Percentiles rank a stretch among this genome's conserved stretches.
Evolutionary conservation across 1,140 invertebrate genomes (phyloP).

Genomic region (Euschistus heros): DNA sequence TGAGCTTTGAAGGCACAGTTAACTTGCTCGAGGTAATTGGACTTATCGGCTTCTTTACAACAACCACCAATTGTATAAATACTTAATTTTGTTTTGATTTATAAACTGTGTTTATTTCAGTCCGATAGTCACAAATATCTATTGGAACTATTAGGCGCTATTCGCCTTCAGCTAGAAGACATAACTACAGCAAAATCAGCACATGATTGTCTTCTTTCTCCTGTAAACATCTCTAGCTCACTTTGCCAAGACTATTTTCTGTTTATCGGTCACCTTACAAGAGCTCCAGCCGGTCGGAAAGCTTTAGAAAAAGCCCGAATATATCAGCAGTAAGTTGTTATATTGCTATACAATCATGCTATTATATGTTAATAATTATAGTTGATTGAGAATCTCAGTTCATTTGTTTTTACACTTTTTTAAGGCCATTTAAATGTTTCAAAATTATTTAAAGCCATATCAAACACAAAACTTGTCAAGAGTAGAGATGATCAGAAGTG

Average conservation of each 20-base stretch:
- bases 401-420: conserved; percentile 6
- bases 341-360: neutral
- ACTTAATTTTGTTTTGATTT: too few species aligned
- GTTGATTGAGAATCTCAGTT: neutral
- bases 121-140: conserved; percentile 45
- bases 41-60: too few species aligned
- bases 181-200: conserved; percentile 61
- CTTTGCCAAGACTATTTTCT: conserved; percentile 90
- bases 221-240: conserved; percentile 73
- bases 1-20: too few species aligned
- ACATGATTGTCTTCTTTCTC: conserved; percentile 80
- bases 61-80: too few species aligned
- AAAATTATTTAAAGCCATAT: conserved; percentile 21
- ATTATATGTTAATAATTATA: neutral
- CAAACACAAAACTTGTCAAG: too few species aligned
- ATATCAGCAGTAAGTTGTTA: conserved; percentile 53
- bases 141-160: conserved; percentile 68
- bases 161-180: conserved; percentile 61
- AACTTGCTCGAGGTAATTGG: too few species aligned
- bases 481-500: too few species aligned
- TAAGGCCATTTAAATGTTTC: neutral
- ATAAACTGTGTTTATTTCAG: conserved; percentile 36
- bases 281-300: conserved; percentile 56
- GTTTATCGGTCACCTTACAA: conserved; percentile 76
- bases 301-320: conserved; percentile 66